Evolutionary conservation across 1,140 invertebrate genomes (phyloP).

Genomic region (Homarus americanus): DNA sequence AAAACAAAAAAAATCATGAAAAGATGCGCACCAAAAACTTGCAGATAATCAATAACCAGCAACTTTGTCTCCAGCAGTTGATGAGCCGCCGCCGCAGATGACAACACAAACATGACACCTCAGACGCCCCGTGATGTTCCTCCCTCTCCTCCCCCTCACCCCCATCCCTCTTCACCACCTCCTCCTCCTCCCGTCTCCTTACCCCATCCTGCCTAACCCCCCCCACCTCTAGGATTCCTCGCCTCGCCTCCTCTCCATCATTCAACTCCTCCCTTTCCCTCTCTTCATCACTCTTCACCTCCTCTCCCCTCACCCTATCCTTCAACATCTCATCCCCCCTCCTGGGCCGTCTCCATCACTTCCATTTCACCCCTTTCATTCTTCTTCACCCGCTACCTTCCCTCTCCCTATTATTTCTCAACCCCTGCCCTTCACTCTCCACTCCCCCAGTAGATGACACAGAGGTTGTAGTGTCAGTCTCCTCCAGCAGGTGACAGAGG

Average conservation of each 20-base stretch:
- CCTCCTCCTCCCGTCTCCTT: not conserved
- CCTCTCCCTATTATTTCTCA: no score
- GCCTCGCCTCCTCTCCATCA: not conserved
- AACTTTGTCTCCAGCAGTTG: not conserved
- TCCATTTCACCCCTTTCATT: no score
- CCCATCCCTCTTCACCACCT: not conserved
- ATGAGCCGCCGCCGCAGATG: not conserved
- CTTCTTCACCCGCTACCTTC: no score
- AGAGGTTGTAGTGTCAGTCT: no score
- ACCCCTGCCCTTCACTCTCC: no score
- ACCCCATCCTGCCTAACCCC: no score
- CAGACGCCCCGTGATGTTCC: not conserved
- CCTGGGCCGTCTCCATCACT: no score
- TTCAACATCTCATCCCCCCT: not conserved
- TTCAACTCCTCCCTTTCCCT: not conserved
- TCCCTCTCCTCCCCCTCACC: not conserved
- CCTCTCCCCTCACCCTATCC: not conserved
- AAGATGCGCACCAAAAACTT: not conserved
- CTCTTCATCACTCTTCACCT: no score
- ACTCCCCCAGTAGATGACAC: no score
- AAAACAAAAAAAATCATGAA: not conserved
- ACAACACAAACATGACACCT: not conserved
- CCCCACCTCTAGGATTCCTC: not conserved
- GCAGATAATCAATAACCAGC: not conserved
- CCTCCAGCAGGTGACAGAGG: no score